phyloP scores from a whole-genome alignment of 2,113 vertebrate species.

The Hypomesus transpacificus region DNA sequence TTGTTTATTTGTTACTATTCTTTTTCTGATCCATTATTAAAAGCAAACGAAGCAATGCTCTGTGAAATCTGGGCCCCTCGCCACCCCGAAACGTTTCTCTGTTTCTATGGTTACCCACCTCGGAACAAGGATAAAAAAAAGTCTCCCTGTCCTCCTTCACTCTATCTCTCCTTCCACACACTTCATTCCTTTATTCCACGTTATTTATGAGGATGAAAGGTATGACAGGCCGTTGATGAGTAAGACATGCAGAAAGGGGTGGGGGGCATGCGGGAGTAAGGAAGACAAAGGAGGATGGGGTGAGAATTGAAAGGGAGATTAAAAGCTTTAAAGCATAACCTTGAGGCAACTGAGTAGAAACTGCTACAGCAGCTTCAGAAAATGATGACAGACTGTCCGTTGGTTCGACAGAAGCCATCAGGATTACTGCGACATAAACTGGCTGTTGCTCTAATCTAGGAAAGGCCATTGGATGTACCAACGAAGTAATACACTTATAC shows the following conservation, averaged over 20 bases:
- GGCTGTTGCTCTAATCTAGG: no score
- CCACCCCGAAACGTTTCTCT: constrained; percentile 45
- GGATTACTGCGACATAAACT: no score
- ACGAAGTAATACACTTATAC: no score
- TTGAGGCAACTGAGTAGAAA: no score
- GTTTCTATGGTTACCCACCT: constrained; percentile 71
- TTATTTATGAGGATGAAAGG: constrained; percentile 44
- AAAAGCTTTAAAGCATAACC: no score
- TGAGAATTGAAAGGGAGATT: not conserved
- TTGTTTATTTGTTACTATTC: constrained; percentile 54
- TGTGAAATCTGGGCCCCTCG: constrained; percentile 20
- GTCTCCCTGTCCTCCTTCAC: constrained; percentile 46
- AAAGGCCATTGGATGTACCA: no score
- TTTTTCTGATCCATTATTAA: constrained; percentile 62
- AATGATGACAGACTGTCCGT: no score
- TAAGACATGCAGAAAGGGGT: constrained; percentile 3
- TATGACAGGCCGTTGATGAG: constrained; percentile 42
- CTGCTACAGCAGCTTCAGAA: no score
- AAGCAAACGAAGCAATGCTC: constrained; percentile 54
- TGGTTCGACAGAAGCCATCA: no score
- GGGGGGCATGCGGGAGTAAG: not conserved
- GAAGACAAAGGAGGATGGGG: not conserved
- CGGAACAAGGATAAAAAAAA: constrained; percentile 21
- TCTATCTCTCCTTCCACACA: constrained; percentile 26
- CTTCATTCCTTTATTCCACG: constrained; percentile 28